These are phyloP conservation scores for Onychorhynchus coronatus DNA, from an alignment of 2,113 vertebrate genomes.

Conservation along the genomic window DNA sequence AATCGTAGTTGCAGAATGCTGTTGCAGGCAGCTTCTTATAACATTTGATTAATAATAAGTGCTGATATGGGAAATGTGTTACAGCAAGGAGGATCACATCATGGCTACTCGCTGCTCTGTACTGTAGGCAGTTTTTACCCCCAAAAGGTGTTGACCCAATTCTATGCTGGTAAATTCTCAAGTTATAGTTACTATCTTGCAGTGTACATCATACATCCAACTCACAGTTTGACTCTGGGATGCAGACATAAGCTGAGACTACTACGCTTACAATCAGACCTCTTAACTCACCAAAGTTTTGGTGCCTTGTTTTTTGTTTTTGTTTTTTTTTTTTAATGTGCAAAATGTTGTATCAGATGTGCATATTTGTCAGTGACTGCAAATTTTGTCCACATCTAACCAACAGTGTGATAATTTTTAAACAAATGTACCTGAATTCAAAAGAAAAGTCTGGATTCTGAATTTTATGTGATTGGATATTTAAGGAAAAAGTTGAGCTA, in stretches of 20 bases:
- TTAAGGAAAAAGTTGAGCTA: not conserved
- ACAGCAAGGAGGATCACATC: slow-evolving; percentile 1
- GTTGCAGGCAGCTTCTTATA: slow-evolving; percentile 46
- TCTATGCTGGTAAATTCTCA: not conserved
- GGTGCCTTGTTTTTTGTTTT: not conserved
- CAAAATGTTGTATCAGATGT: not conserved
- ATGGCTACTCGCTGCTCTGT: not conserved
- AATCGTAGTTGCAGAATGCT: slow-evolving; percentile 42
- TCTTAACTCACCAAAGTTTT: not conserved
- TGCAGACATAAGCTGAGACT: not conserved
- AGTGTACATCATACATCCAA: not conserved
- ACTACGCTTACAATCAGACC: not conserved
- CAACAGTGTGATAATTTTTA: not conserved
- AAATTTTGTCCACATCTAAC: not conserved
- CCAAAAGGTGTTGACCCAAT: not conserved
- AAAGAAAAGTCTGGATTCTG: not conserved
- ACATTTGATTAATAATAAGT: slow-evolving; percentile 43
- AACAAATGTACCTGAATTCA: not conserved
- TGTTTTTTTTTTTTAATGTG: not conserved
- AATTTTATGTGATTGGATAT: not conserved
- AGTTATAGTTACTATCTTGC: not conserved
- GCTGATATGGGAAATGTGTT: slow-evolving; percentile 22
- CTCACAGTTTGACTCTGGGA: not conserved
- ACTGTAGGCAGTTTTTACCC: not conserved
- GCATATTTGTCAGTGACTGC: not conserved